Evolutionary conservation across 2,113 vertebrate species (phyloP).

Genomic region (Centrocercus urophasianus): DNA sequence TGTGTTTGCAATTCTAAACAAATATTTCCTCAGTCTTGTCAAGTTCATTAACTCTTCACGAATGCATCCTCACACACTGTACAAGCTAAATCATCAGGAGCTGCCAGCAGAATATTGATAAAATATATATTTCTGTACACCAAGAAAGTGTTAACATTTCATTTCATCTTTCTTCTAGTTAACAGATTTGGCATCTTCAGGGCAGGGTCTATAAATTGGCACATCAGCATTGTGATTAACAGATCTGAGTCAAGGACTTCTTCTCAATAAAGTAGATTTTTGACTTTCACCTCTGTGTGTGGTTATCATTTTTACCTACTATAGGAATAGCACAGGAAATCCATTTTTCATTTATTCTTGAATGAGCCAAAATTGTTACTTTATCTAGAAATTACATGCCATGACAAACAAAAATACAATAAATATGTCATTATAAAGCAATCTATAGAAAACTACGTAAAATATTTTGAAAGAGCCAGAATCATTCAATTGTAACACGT

Average conservation of each 20-base stretch:
- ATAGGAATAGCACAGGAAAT: background rate
- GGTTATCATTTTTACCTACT: background rate
- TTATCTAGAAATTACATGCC: background rate
- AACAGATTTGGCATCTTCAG: constrained; percentile 2
- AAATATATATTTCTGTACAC: background rate
- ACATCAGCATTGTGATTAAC: background rate
- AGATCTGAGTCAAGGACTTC: background rate
- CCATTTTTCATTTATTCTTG: background rate
- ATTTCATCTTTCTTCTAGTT: constrained; percentile 24
- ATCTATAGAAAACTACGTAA: background rate
- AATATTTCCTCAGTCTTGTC: constrained; percentile 13
- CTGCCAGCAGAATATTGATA: background rate
- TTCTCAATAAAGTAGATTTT: background rate
- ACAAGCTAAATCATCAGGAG: background rate
- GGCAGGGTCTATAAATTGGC: background rate
- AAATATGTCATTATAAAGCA: background rate
- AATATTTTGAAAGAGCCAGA: background rate
- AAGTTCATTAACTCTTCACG: constrained; percentile 16
- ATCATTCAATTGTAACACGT: background rate
- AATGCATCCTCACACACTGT: background rate
- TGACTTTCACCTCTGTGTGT: background rate
- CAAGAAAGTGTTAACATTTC: background rate
- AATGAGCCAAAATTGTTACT: background rate
- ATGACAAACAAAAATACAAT: background rate
- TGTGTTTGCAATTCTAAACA: background rate